Base-by-base conservation (phyloP, 92 coral and sea anemone genomes). In the Parazoanthus darwini region DNA sequence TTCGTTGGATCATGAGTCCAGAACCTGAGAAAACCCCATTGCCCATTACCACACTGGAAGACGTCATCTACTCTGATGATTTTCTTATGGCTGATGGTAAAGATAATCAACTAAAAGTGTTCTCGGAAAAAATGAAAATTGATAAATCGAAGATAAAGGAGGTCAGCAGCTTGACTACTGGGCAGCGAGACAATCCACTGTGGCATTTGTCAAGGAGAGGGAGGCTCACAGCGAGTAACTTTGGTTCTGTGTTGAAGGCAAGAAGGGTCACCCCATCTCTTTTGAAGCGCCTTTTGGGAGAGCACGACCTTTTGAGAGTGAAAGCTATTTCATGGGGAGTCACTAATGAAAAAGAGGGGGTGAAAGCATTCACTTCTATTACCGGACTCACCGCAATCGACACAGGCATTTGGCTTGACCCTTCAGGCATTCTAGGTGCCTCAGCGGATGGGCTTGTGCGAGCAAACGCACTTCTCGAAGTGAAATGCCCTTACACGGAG, bases 391-490 rank as follows among this genome's bases (percentile, higher is more conserved):
- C 50, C 1, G 81, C 72, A 37, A 50, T 29, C 18, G 87, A 88
- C 25, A 70, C 87, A 54, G 88, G 82, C 23, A 71, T 88, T 42
- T 88, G 91, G 91, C 59, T 88, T 26, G 82, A 81, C 77, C 1
- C 68, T 18, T 80, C 81, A 1, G 91, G 91, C 37, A 77, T 88
- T 37, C 91, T 81, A 39, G 91, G 90, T 26, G 91, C 88, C 16
- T 89, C 88, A 29, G 78, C 88, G 1, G 91, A 89, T 89, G 88
- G 91, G 44, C 58, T 89, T 82, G 50, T 59, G 25, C 82, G 85
- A 29, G 25, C 54, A 50, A 63, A 89, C 8, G 75, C 86, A n/a
- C 58, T 89, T 42, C 74, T 89, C 3, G 82, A 82, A 37, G 77
- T 77, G 1, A 89, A 89, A 75, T 82, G 91, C 56, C 91, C 88